Percentiles rank a stretch among this genome's conserved stretches.
These are phyloP conservation scores for Eupithecia vulgata DNA, from an alignment of 2,888 invertebrate genomes.

Conservation along the genomic window DNA sequence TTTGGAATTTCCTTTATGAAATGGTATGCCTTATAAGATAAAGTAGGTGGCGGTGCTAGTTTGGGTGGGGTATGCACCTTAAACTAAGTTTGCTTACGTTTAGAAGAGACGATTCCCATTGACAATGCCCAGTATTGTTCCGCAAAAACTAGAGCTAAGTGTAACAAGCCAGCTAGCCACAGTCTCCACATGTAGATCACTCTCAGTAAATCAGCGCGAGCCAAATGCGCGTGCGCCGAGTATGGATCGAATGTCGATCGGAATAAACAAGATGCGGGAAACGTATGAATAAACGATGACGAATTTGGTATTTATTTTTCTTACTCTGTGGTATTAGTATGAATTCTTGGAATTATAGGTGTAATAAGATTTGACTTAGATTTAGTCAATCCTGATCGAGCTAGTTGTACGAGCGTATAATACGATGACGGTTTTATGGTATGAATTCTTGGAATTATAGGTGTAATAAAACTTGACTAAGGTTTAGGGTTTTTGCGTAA, in stretches of 20 bases:
- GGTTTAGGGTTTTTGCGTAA: too few species aligned
- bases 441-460: neutral
- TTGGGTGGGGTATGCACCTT: too few species aligned
- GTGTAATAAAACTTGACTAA: neutral
- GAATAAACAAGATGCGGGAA: conserved; percentile 4
- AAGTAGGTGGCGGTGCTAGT: too few species aligned
- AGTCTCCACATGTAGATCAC: conserved; percentile 72
- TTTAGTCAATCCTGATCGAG: neutral
- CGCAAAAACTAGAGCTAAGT: conserved; percentile 30
- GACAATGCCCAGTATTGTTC: neutral
- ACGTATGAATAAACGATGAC: conserved; percentile 5
- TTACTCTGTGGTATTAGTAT: neutral
- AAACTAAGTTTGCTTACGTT: too few species aligned
- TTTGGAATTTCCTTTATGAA: too few species aligned
- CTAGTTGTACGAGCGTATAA: neutral
- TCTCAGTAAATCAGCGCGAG: conserved; percentile 73
- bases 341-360: neutral
- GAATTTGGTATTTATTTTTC: neutral
- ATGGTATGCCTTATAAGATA: too few species aligned
- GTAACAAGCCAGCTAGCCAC: conserved; percentile 27
- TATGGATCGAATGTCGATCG: conserved; percentile 17
- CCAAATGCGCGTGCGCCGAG: conserved; percentile 56
- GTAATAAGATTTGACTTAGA: neutral
- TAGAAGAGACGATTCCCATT: too few species aligned
- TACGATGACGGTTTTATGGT: neutral